Conservation (phyloP, 92 coral and sea anemone species). For the Isaurus tuberculatus region DNA sequence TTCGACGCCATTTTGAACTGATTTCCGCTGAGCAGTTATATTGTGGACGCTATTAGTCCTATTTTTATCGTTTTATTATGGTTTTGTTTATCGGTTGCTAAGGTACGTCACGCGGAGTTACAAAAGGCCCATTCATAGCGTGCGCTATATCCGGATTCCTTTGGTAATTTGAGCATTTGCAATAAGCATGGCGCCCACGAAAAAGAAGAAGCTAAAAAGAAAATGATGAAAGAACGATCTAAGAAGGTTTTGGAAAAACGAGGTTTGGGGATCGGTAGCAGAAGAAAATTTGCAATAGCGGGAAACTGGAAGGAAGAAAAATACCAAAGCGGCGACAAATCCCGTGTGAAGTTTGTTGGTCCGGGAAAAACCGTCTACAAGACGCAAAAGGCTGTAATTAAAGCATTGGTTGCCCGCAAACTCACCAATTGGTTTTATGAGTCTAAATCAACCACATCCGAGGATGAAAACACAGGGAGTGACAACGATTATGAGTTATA, state of each 20-base stretch:
- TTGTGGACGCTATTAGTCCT: not conserved
- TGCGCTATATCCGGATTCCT: not conserved
- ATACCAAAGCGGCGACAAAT: constrained; percentile 27
- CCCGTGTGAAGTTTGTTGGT: constrained; percentile 44
- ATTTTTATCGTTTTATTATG: not conserved
- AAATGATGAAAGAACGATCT: too few relatives aligned
- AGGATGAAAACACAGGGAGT: not conserved
- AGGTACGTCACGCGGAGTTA: not conserved
- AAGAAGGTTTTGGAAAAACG: too few relatives aligned
- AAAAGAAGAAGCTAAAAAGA: constrained; percentile 3
- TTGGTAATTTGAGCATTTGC: not conserved
- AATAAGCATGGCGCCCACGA: constrained; percentile 2
- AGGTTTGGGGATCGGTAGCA: constrained; percentile 39
- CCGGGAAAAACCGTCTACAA: constrained; percentile 43
- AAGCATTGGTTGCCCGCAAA: constrained; percentile 6
- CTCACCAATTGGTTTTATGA: not conserved
- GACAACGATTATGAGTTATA: not conserved
- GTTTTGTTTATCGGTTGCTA: constrained; percentile 4
- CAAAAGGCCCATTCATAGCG: constrained; percentile 8
- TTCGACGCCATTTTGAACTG: not conserved
- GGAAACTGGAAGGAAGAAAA: constrained; percentile 41
- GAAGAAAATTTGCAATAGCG: constrained; percentile 9
- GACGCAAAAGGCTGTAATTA: constrained; percentile 25
- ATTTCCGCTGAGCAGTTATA: not conserved
- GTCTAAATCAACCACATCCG: constrained; percentile 6